These are phyloP conservation scores for Brachyhypopomus gauderio DNA, from an alignment of 2,113 vertebrate species.

Conservation along the genomic window DNA sequence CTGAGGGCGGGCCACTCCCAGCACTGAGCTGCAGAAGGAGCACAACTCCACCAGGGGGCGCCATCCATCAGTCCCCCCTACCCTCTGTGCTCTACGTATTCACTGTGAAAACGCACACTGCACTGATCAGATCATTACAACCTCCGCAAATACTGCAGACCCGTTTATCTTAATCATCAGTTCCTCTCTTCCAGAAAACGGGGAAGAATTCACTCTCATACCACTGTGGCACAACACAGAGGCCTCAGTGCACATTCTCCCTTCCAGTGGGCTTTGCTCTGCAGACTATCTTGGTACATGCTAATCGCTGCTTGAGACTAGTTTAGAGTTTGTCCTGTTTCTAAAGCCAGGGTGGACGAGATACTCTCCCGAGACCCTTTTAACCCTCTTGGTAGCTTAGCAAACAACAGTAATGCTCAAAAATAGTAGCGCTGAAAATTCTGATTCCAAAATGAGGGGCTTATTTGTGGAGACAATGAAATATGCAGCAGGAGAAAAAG, in stretches of 20 bases:
- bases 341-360: neutral
- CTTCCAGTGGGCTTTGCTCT: neutral
- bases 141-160: too few species aligned
- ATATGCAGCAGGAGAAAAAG: slow-evolving; percentile 12
- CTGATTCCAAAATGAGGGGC: slow-evolving; percentile 14
- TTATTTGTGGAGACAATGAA: slow-evolving; percentile 15
- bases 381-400: neutral
- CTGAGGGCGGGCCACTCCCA: too few species aligned
- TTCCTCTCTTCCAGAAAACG: too few species aligned
- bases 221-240: neutral
- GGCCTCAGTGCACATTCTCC: neutral
- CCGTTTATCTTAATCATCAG: too few species aligned
- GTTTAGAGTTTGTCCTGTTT: too few species aligned
- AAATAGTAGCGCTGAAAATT: neutral
- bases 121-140: too few species aligned
- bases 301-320: neutral
- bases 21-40: too few species aligned
- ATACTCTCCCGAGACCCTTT: neutral
- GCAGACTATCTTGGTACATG: neutral
- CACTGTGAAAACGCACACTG: too few species aligned
- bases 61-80: too few species aligned
- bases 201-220: too few species aligned
- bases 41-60: too few species aligned
- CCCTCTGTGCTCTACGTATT: too few species aligned
- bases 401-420: slow-evolving; percentile 13